Evolutionary conservation across 2,888 invertebrate species (phyloP).

Genomic region (Allophyes oxyacanthae): DNA sequence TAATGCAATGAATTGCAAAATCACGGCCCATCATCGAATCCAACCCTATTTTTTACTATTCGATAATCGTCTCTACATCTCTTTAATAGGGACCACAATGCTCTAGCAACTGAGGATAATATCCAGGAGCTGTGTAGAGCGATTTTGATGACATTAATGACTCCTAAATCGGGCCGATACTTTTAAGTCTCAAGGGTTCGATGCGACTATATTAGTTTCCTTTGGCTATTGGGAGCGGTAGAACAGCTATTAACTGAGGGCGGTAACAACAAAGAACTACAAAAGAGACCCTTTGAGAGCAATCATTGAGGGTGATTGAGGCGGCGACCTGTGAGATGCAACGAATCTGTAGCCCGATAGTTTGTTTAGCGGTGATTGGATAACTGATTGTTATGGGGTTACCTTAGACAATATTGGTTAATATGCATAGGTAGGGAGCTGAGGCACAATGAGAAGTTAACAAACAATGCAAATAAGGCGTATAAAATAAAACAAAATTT

Average conservation of each 20-base stretch:
- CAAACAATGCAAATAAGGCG: conserved; percentile 24
- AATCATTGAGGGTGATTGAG: conserved; percentile 79
- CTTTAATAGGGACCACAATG: conserved; percentile 60
- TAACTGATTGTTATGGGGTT: conserved; percentile 47
- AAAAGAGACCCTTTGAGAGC: conserved; percentile 68
- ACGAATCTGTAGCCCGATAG: conserved; percentile 60
- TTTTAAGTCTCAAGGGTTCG: conserved; percentile 73
- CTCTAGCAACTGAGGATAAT: conserved; percentile 49
- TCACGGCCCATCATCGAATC: conserved; percentile 59
- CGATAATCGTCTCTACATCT: conserved; percentile 61
- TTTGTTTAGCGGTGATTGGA: conserved; percentile 64
- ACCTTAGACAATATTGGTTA: conserved; percentile 12
- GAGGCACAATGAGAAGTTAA: conserved; percentile 17
- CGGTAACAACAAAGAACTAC: conserved; percentile 80
- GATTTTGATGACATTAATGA: conserved; percentile 87
- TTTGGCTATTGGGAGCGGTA: conserved; percentile 58
- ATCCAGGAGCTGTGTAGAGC: conserved; percentile 81
- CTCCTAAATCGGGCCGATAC: conserved; percentile 75
- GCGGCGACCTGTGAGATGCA: conserved; percentile 66
- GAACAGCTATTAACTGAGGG: conserved; percentile 74
- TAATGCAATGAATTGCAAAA: conserved; percentile 89
- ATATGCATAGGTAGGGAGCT: not conserved
- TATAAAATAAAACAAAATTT: conserved; percentile 7
- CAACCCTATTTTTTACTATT: conserved; percentile 53
- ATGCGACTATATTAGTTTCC: conserved; percentile 76